Evolutionary conservation across 2,797 vertebrate species (phyloP), one percentile per base, ranked within the genome.

Genomic region (Semotilus atromaculatus): DNA sequence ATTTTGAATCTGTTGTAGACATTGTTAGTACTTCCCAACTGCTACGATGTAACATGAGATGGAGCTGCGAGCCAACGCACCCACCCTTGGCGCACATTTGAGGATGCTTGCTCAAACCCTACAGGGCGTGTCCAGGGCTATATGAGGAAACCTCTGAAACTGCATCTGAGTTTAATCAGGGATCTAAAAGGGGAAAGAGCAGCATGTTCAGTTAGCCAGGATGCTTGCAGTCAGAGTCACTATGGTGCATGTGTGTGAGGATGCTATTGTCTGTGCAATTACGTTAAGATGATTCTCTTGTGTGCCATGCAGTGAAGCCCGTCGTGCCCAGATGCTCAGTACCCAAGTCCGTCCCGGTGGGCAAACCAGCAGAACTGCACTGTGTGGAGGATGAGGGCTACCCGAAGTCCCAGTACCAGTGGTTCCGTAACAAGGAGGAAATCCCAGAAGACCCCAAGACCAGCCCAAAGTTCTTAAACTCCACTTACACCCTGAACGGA

Each of bases 321-420:
- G 96, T 98, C 68, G 92, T 92, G 78, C 98, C 98, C 0, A 93
- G 95, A 86, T 99, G 98, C 92, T 95, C 91, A 0, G 97, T 99
- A 67, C 98, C 98, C 0, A 96, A 97, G 81, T 97, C 98, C 0
- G 97, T 99, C 58, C 98, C 98, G 0, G 96, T 98, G 14, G 98
- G 98, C 77, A 99, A 99, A 93, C 92, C 94, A 0, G 97, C 97
- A 0, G 97, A 96, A 67, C 95, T 99, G 45, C 95, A 95, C 78
- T 99, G 98, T 70, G 90, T 96, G 38, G 98, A 99, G 91, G 94
- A 95, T 0, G 97, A 99, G 90, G 98, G 98, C 7, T 97, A 95
- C 90, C 98, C 98, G 0, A 96, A 95, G 81, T 97, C 98, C 1
- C 94, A 96, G 5, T 99, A 99, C 93, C 96, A 96, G 92, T 99